Evolutionary conservation across 2,888 invertebrate species (phyloP), one percentile per base, ranked within the genome.

Genomic region (Xestia rhomboidea): DNA sequence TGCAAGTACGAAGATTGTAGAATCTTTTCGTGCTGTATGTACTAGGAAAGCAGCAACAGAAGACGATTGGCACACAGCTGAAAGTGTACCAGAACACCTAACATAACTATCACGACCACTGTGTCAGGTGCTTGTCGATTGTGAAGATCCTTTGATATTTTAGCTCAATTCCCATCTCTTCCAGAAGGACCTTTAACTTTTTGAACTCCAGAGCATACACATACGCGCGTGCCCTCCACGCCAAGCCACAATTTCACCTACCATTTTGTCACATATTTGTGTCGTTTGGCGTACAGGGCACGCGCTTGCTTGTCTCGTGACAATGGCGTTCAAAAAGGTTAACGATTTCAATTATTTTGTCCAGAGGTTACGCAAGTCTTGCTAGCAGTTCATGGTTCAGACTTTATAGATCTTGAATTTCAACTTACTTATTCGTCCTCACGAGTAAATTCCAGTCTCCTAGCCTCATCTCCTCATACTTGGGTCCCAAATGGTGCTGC

Each of bases 401-500:
- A 15, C 27, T 57, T 15, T 27, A 27, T 15, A 57, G 27, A 57
- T 18, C 57, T 60, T 57, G 2, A 57, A 27, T 27, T 27, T 63
- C 18, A 62, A 62, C 94, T 92, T 85, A 97, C 97, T 96, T 96
- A 86, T 96, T 94, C 0, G 97, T 97, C 80, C 97, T 94, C 73
- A 97, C 92, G 62, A 97, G 91, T n/a, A 97, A 93, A 67, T 94
- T 95, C 98, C 98, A 98, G 38, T 97, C 96, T 49, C 98, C 97
- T 76, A 98, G 95, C 84, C 97, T 97, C 1, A 97, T 96, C 80
- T 97, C 97, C 67, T 97, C 96, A 88, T 97, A 98, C 72, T 97
- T 96, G 0, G 97, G 97, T 0, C 98, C 98, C 21, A 97, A 94
- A 87, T 98, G 97, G 85, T 98, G 98, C 73, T 98, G 97, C 86